phyloP scores from a whole-genome alignment of 1,140 invertebrate genomes.

The Cydia pomonella region DNA sequence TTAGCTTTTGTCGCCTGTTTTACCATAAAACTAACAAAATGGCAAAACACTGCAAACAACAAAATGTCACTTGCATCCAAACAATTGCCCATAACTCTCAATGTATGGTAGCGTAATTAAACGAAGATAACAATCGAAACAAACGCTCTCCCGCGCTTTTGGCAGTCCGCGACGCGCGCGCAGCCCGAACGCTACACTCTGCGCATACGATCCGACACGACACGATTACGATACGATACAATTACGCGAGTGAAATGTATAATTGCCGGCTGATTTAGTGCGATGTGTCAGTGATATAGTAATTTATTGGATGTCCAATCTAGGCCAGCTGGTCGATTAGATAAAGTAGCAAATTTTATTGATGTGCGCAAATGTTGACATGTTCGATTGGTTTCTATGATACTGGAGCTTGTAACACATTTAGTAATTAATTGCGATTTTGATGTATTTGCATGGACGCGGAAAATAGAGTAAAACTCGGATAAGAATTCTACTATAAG shows the following conservation, averaged over 20 bases:
- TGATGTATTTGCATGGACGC: not conserved
- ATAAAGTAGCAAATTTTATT: constrained; percentile 41
- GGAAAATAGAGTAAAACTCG: not conserved
- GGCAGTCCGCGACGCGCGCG: constrained; percentile 34
- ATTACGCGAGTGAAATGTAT: constrained; percentile 38
- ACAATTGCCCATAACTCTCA: not conserved
- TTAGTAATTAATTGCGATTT: not conserved
- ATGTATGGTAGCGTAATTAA: not conserved
- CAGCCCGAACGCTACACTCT: constrained; percentile 20
- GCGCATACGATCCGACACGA: constrained; percentile 19
- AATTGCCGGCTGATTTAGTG: constrained; percentile 49
- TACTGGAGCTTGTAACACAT: constrained; percentile 16
- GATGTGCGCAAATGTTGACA: constrained; percentile 16
- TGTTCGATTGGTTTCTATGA: constrained; percentile 20
- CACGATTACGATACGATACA: constrained; percentile 23
- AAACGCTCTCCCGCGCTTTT: constrained; percentile 13
- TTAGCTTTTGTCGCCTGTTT: not conserved
- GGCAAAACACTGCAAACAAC: not conserved
- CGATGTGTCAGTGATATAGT: constrained; percentile 59
- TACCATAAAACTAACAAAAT: not conserved
- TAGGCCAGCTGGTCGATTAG: constrained; percentile 44
- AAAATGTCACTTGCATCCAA: not conserved
- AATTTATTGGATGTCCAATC: constrained; percentile 49
- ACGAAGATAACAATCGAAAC: constrained; percentile 21
- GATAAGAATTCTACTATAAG: too few relatives aligned